A percentile compares a stretch with the other conserved stretches of the same genome.
Conservation (phyloP, 2,888 invertebrate genomes). For the Oasisia sp. region DNA sequence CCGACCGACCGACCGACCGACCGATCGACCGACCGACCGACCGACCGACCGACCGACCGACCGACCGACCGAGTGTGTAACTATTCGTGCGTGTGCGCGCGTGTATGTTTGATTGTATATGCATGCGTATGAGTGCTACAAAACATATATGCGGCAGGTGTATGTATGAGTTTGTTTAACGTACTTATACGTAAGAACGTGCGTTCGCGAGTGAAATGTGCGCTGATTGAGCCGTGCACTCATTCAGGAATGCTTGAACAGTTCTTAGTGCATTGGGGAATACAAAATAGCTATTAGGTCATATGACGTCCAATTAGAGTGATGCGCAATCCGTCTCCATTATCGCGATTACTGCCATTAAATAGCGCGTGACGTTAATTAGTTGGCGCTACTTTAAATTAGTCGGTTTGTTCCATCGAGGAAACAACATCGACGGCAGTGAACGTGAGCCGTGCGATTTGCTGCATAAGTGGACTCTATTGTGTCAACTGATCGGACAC, state of each 20-base stretch:
- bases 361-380: neutral
- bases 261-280: neutral
- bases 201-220: neutral
- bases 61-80: too few species aligned
- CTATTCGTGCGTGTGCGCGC: too few species aligned
- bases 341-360: neutral
- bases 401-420: neutral
- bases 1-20: too few species aligned
- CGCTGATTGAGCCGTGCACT: neutral
- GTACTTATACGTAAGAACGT: neutral
- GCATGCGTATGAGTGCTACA: neutral
- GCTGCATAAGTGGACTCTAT: neutral
- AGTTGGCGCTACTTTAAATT: neutral
- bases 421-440: neutral
- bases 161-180: neutral
- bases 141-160: neutral
- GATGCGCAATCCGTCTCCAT: neutral
- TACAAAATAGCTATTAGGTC: neutral
- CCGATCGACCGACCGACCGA: too few species aligned
- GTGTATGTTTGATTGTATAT: too few species aligned
- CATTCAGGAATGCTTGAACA: neutral
- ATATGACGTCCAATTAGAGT: neutral
- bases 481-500: neutral
- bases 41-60: too few species aligned
- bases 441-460: neutral